Base-by-base conservation (phyloP, 92 coral and sea anemone species). In the Epizoanthus stellaris region DNA sequence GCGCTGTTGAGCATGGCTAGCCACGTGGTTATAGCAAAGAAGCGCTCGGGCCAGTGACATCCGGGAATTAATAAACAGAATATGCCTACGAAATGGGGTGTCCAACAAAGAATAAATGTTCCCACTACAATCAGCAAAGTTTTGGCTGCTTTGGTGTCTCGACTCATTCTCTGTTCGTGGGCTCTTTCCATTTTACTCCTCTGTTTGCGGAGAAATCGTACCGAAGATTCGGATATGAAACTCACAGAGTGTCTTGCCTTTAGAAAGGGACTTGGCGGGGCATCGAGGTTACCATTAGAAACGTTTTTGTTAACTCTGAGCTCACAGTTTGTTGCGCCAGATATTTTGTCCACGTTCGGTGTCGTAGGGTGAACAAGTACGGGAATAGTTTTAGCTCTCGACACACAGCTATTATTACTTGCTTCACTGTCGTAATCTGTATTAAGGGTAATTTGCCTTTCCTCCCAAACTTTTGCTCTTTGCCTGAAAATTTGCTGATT, bases 1-100 rank as follows among this genome's bases (percentile, higher is more conserved):
- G 93, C 98, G n/a, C 95, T 92, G 84, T 94, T 94, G 21, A 92
- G 40, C 98, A 94, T 94, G 40, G 98, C 98, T 4, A 94, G 80
- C 98, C 98, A 94, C 17, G 98, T 94, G 13, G 98, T 94, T 11
- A 90, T 66, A 34, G 98, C 98, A 69, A 89, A 94, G 66, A 93
- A 94, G 16, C 87, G 84, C 30, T 92, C 92, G 0, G 93, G 95
- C 98, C 95, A 94, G 16, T 81, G 39, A 53, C 98, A 94, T 5
- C 84, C 73, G 0, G 87, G 77, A 6, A 67, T 68, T 15, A 94
- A 63, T 4, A 94, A 67, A 67, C 98, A 94, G 71, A 94, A 94
- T 77, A 94, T 94, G 36, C 98, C 98, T 21, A 94, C 76, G 47
- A 94, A 94, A 68, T 94, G 98, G 2, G 98, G 98, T 3, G 91